These are phyloP conservation scores for Darevskia nairensis DNA, from an alignment of 2,797 vertebrate species.

Conservation along the genomic window DNA sequence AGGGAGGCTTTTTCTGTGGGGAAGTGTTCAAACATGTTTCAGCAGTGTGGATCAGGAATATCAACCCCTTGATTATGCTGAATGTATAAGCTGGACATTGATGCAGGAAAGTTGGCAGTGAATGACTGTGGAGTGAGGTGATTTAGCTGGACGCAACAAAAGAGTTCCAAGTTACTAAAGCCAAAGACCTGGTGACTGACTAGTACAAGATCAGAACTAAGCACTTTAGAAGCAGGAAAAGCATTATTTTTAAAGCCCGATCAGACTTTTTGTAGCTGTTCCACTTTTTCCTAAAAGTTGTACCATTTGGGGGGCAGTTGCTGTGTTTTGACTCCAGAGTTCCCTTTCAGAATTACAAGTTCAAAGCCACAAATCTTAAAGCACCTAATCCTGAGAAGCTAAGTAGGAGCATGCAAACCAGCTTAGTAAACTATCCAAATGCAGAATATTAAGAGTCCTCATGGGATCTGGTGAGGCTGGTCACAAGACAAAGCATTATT, in stretches of 20 bases:
- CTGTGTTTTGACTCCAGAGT: constrained; percentile 63
- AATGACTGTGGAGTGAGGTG: neutral
- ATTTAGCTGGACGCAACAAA: neutral
- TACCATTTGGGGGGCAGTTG: neutral
- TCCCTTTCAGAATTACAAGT: constrained; percentile 66
- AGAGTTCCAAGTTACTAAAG: constrained; percentile 27
- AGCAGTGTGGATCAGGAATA: neutral
- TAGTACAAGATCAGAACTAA: constrained; percentile 22
- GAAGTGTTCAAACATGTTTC: neutral
- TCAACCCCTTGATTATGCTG: neutral
- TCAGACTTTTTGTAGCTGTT: constrained; percentile 44
- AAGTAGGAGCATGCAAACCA: constrained; percentile 74
- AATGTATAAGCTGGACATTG: neutral
- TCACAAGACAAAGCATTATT: constrained; percentile 43
- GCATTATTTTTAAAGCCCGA: neutral
- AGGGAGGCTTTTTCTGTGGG: neutral
- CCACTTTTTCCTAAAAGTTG: constrained; percentile 38
- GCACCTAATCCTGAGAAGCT: constrained; percentile 62
- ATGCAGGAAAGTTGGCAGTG: neutral
- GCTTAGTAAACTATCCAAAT: constrained; percentile 69
- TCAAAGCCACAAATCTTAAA: constrained; percentile 61
- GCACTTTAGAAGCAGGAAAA: constrained; percentile 25
- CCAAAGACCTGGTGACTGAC: neutral
- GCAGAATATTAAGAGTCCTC: constrained; percentile 46
- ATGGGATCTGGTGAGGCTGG: constrained; percentile 54